A percentile compares a stretch with the other conserved stretches of the same genome.
phyloP scores from a whole-genome alignment of 2,888 invertebrate genomes.

The Glomeris marginata region DNA sequence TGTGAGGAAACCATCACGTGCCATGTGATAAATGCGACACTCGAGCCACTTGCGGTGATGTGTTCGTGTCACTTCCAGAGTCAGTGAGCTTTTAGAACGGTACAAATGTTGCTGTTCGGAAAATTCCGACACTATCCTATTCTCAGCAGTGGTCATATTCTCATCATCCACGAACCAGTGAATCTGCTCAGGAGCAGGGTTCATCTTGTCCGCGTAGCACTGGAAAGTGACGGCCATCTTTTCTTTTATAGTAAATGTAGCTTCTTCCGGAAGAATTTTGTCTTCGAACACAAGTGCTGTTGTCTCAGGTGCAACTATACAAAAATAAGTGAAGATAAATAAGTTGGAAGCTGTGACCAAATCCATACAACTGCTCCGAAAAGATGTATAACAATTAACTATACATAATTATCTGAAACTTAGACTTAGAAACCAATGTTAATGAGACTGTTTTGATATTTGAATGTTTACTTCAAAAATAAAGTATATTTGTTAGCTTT shows the following conservation, averaged over 20 bases:
- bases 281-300: slow-evolving; percentile 73
- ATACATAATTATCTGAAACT: no score
- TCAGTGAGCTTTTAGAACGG: slow-evolving; percentile 41
- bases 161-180: slow-evolving; percentile 41
- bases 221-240: slow-evolving; percentile 65
- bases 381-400: no score
- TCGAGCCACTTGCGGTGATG: slow-evolving; percentile 74
- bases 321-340: no score
- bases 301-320: slow-evolving; percentile 70
- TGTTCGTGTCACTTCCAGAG: slow-evolving; percentile 59
- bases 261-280: slow-evolving; percentile 17
- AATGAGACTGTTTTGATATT: no score
- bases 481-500: no score
- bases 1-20: slow-evolving; percentile 42
- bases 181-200: slow-evolving; percentile 45
- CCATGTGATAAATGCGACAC: slow-evolving; percentile 60
- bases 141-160: slow-evolving; percentile 18
- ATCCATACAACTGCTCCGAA: no score
- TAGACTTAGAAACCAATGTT: no score
- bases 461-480: no score
- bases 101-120: slow-evolving; percentile 20
- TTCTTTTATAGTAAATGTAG: slow-evolving; percentile 56
- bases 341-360: no score
- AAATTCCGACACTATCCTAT: slow-evolving; percentile 20
- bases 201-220: slow-evolving; percentile 72